Conservation (phyloP, 2,113 vertebrate species). For the Embiotoca jacksoni region DNA sequence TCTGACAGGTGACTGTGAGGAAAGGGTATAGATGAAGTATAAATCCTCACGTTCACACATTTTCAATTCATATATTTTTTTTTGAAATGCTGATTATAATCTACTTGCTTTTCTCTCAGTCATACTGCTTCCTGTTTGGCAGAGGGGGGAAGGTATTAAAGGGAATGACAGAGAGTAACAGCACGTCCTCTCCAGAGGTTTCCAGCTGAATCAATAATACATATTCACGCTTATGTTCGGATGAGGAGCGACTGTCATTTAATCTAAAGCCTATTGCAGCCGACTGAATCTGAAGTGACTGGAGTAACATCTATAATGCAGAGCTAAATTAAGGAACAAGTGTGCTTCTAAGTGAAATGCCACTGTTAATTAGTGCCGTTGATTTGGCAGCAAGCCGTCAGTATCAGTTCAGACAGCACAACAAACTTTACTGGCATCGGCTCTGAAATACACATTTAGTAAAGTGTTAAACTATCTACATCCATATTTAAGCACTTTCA, state of each 20-base stretch:
- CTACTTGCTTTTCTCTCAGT: no score
- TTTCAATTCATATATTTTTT: no score
- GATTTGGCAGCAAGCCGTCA: neutral
- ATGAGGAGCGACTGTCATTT: constrained; percentile 23
- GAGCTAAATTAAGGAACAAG: constrained; percentile 32
- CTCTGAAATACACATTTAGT: no score
- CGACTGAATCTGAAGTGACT: constrained; percentile 13
- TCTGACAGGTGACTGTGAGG: no score
- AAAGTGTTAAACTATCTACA: no score
- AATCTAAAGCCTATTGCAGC: neutral
- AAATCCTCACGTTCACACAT: no score
- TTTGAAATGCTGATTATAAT: no score
- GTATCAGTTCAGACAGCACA: neutral
- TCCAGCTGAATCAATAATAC: constrained; percentile 34
- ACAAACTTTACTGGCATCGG: neutral
- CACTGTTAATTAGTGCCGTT: constrained; percentile 11
- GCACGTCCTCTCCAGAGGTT: neutral
- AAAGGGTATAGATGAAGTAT: no score
- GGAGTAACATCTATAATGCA: constrained; percentile 42
- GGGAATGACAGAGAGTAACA: neutral
- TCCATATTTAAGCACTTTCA: no score
- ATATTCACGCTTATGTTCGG: constrained; percentile 21
- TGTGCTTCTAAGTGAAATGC: constrained; percentile 19
- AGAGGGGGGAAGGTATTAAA: neutral
- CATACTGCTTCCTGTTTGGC: no score